phyloP scores from a whole-genome alignment of 2,888 invertebrate genomes.

The Agrilus biguttatus region DNA sequence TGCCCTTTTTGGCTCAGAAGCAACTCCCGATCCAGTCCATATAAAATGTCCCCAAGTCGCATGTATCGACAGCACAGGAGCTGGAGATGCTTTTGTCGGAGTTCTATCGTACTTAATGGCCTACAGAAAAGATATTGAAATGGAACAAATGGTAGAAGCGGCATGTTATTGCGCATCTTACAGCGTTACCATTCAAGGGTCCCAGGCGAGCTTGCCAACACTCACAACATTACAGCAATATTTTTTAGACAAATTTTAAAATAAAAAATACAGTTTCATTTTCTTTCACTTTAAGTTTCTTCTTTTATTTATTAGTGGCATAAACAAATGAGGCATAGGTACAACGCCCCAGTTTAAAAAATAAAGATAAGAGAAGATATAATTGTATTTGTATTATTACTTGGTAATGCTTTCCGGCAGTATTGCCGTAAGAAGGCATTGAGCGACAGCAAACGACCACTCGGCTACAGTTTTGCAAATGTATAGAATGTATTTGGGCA shows the following conservation, averaged over 20 bases:
- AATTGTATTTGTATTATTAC: too few relatives aligned
- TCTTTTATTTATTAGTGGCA: too few relatives aligned
- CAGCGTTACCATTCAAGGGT: constrained; percentile 67
- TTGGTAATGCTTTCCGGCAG: too few relatives aligned
- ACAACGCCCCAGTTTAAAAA: too few relatives aligned
- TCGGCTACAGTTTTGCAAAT: too few relatives aligned
- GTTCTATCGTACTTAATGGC: constrained; percentile 69
- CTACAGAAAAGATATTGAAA: constrained; percentile 37
- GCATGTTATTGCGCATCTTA: constrained; percentile 66
- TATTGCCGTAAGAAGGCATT: too few relatives aligned
- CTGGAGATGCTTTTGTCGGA: constrained; percentile 93
- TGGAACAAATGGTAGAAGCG: constrained; percentile 54
- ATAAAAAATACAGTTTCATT: background rate
- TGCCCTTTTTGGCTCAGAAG: constrained; percentile 47
- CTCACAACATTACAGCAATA: background rate
- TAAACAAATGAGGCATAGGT: too few relatives aligned
- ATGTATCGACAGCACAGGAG: constrained; percentile 83
- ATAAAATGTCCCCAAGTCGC: constrained; percentile 48
- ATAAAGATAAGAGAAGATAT: too few relatives aligned
- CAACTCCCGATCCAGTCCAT: constrained; percentile 34
- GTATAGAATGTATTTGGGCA: too few relatives aligned
- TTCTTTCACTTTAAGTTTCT: too few relatives aligned
- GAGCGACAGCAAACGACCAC: too few relatives aligned
- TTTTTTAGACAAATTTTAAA: background rate
- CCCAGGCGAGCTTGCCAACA: constrained; percentile 55